Conservation (phyloP, 2,888 invertebrate genomes). For the Perithous albicinctus region DNA sequence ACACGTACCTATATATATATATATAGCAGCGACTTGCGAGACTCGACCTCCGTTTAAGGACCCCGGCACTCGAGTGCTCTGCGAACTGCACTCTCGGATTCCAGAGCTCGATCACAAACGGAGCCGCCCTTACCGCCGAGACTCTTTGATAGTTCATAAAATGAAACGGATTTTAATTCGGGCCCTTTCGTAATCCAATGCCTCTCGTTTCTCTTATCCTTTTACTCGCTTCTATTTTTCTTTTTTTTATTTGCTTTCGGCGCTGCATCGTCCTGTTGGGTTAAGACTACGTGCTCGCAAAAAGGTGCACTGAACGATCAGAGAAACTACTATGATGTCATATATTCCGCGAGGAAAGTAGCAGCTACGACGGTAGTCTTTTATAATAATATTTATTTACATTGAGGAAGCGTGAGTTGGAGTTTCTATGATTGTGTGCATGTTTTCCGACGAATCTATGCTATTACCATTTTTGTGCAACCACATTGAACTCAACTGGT, state of each 20-base stretch:
- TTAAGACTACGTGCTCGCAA: conserved; percentile 2
- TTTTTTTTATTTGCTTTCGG: conserved; percentile 6
- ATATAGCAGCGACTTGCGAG: conserved; percentile 26
- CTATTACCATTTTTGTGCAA: neutral
- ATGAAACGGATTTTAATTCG: conserved; percentile 80
- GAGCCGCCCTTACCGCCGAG: conserved; percentile 68
- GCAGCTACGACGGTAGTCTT: neutral
- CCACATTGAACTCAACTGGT: neutral
- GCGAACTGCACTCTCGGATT: conserved; percentile 70
- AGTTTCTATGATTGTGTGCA: neutral
- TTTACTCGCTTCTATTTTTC: conserved; percentile 23
- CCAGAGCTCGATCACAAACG: conserved; percentile 73
- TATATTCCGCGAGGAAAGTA: neutral
- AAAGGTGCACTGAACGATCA: conserved; percentile 12
- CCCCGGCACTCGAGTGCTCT: conserved; percentile 34
- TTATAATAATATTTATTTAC: neutral
- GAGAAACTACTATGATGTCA: neutral
- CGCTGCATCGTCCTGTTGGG: conserved; percentile 5
- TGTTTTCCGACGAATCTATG: neutral
- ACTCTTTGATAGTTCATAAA: conserved; percentile 80
- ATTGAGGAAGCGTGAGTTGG: neutral
- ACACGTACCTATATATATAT: neutral
- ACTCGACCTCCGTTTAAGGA: conserved; percentile 62
- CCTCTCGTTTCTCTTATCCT: conserved; percentile 35
- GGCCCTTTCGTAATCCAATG: conserved; percentile 78